Conservation (phyloP, 1,140 invertebrate genomes). For the Nomia melanderi region DNA sequence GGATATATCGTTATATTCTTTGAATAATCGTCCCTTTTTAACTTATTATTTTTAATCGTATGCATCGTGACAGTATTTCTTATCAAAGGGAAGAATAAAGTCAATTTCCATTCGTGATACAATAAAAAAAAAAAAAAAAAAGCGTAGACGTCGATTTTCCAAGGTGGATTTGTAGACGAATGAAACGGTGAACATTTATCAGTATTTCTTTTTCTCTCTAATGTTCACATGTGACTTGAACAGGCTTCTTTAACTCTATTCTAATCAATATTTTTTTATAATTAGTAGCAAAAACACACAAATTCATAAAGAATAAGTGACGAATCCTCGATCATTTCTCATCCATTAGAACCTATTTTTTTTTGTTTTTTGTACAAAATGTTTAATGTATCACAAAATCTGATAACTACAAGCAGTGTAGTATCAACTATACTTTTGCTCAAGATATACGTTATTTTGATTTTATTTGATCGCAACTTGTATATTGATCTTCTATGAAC, state of each 20-base stretch:
- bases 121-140: conserved; percentile 31
- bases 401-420: conserved; percentile 25
- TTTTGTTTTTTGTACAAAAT: conserved; percentile 33
- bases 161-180: neutral
- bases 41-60: conserved; percentile 2
- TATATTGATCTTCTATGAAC: conserved; percentile 7
- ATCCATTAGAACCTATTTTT: neutral
- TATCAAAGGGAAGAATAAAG: conserved; percentile 5
- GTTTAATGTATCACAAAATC: conserved; percentile 39
- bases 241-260: conserved; percentile 1
- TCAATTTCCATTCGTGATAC: conserved; percentile 28
- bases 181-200: neutral
- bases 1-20: neutral
- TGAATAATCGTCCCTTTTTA: neutral
- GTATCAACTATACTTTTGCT: conserved; percentile 41
- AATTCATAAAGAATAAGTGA: conserved; percentile 16
- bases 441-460: conserved; percentile 22
- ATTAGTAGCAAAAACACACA: conserved; percentile 21
- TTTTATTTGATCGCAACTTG: conserved; percentile 6
- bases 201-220: conserved; percentile 2
- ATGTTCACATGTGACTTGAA: conserved; percentile 12
- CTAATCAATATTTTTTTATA: conserved; percentile 10
- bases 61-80: conserved; percentile 14
- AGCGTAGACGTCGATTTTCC: conserved; percentile 1
- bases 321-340: neutral